Base-by-base conservation (phyloP, 2,113 vertebrate species). In the Hymenochirus boettgeri region DNA sequence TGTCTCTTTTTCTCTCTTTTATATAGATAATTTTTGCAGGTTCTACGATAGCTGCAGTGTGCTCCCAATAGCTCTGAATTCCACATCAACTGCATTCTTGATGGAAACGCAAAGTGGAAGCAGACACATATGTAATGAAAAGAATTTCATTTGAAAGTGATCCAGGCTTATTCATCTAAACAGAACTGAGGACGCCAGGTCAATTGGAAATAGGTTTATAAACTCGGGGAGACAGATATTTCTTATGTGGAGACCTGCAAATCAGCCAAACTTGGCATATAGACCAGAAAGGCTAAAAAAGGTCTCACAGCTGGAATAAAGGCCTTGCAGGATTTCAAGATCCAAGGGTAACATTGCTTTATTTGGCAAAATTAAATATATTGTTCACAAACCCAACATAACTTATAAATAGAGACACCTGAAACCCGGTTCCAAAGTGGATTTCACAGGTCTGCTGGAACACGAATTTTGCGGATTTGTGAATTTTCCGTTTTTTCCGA, bases 121-220 rank as follows among this genome's bases (percentile, higher is more conserved):
- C n/a, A n/a, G n/a, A 35, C 33, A 35, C 33, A 13, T 35, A 53
- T 17, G 27, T 53, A 25, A 53, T 25, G 24, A 27, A 53, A 53
- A 53, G 51, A n/a, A 26, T 53, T 53, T 53, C 51, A 17, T 13
- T 13, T 53, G 23, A 53, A 53, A 13, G 2, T 15, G 6, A 53
- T 53, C 25, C 51, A 53, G 24, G 25, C 51, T 53, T n/a, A n/a
- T 53, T 52, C 23, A n/a, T 53, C 17, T 53, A 53, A 53, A 17
- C 51, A 27, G 15, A 26, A 53, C 13, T 8, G 26, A 53, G 24
- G 25, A 53, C 10, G 15, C 33, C 33, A n/a, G 51, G 12, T 53
- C 23, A 53, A n/a, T 26, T n/a, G 51, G 17, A 27, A n/a, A 53
- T 27, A 27, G 51, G 2, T 15, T 13, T 26, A n/a, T n/a, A 7